Conservation (phyloP, 2,113 vertebrate genomes). For the Odocoileus hemionus region DNA sequence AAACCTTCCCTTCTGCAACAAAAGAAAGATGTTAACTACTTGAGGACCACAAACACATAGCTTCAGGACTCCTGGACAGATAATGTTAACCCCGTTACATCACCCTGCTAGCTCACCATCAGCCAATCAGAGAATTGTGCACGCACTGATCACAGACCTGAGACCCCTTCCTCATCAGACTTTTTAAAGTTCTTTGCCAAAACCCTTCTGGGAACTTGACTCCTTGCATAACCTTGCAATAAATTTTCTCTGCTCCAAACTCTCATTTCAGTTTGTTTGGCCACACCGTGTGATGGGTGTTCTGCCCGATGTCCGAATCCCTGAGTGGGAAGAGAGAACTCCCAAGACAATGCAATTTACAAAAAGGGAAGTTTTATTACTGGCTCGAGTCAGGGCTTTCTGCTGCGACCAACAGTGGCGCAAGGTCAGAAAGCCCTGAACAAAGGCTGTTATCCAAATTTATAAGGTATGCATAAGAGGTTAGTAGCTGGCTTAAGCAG, state of each 20-base stretch:
- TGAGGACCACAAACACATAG: neutral
- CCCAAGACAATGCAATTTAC: too few species aligned
- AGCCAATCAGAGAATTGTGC: neutral
- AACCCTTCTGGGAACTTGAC: neutral
- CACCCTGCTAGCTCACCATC: neutral
- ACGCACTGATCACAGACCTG: neutral
- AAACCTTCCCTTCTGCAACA: neutral
- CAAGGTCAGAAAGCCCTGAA: too few species aligned
- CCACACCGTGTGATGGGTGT: accelerated
- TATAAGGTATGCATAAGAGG: too few species aligned
- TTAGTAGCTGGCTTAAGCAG: too few species aligned
- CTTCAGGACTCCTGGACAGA: neutral
- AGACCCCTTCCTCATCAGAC: neutral
- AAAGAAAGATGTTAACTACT: neutral
- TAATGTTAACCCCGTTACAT: neutral
- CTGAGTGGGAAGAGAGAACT: too few species aligned
- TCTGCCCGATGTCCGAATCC: too few species aligned
- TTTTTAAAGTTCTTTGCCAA: neutral
- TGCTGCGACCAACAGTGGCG: too few species aligned
- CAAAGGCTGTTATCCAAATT: too few species aligned
- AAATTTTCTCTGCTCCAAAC: neutral
- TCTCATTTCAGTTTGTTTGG: neutral
- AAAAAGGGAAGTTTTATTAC: too few species aligned
- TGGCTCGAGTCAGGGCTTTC: too few species aligned
- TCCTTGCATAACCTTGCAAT: neutral